Base-by-base conservation (phyloP, 2,888 invertebrate genomes). In the Nezara viridula region DNA sequence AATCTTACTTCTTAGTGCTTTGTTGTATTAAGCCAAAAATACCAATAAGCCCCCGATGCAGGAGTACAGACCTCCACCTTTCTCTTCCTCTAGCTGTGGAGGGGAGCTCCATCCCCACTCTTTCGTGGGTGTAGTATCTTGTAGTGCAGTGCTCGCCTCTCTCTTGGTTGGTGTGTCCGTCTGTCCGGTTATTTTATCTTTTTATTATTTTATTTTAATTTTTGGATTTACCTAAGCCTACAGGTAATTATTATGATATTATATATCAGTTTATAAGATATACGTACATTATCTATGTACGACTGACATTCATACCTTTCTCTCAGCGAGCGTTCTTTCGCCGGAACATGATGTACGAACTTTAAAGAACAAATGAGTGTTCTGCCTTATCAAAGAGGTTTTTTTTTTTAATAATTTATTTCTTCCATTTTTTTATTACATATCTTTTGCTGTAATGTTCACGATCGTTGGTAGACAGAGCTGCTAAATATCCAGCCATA, bases 141-240 rank as follows among this genome's bases (percentile, higher is more conserved):
- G 21, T 47, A 81, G 81, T 81, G n/a, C 81, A 81, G 81, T 81
- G 81, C 44, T 44, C 24, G 81, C 44, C 44, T 32, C 14, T 47
- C 24, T 44, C n/a, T n/a, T 5, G 66, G 32, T 73, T 37, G 19
- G 32, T 73, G 81, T 81, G 81, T 81, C n/a, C 14, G 44, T 81
- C n/a, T 47, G 44, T 44, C 47, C 7, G 14, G n/a, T 24, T 24
- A 77, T 3, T 40, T 47, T 27, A 16, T 40, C 21, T 6, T 40
- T 1, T 24, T 81, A n/a, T 32, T 37, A 32, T 73, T 73, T 16
- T 7, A 7, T 44, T 44, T 81, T 44, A 7, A n/a, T 47, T 24
- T 81, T 81, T 81, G 81, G 81, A 81, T 81, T 81, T 81, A 81
- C 44, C 32, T 40, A 44, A 81, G 32, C 12, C 40, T 44, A 24